A percentile compares a stretch with the other conserved stretches of the same genome.
Conservation (phyloP, 2,113 vertebrate species). For the Megaleporinus macrocephalus region DNA sequence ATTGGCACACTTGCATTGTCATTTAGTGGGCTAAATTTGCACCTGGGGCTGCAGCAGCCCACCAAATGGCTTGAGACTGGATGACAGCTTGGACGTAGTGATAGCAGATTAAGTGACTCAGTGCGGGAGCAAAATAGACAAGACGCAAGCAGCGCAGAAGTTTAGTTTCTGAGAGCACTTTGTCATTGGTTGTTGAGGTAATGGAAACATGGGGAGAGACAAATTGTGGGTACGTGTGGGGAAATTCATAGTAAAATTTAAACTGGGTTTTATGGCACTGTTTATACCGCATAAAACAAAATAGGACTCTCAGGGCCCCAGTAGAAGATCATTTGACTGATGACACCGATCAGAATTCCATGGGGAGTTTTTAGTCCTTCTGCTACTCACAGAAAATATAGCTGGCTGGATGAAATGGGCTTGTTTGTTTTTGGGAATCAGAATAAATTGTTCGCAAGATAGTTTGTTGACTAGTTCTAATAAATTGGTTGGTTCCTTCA, state of each 20-base stretch:
- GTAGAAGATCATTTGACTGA: background rate
- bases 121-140: conserved; percentile 50
- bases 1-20: conserved; percentile 64
- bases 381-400: background rate
- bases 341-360: background rate
- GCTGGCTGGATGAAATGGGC: background rate
- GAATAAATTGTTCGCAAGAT: background rate
- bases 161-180: conserved; percentile 1
- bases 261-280: background rate
- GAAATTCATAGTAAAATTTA: background rate
- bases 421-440: background rate
- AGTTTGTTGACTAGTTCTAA: conserved; percentile 20
- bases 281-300: background rate
- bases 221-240: background rate
- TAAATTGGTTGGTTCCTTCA: conserved; percentile 18
- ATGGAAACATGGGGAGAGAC: background rate
- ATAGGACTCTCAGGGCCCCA: background rate
- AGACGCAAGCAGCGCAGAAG: conserved; percentile 1
- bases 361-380: conserved; percentile 1
- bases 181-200: background rate
- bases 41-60: conserved; percentile 65
- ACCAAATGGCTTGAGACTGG: conserved; percentile 60
- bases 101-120: conserved; percentile 52
- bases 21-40: conserved; percentile 69
- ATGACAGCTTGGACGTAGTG: conserved; percentile 55